Evolutionary conservation across 1,140 invertebrate species (phyloP).

Genomic region (Trachelipus rathkii): DNA sequence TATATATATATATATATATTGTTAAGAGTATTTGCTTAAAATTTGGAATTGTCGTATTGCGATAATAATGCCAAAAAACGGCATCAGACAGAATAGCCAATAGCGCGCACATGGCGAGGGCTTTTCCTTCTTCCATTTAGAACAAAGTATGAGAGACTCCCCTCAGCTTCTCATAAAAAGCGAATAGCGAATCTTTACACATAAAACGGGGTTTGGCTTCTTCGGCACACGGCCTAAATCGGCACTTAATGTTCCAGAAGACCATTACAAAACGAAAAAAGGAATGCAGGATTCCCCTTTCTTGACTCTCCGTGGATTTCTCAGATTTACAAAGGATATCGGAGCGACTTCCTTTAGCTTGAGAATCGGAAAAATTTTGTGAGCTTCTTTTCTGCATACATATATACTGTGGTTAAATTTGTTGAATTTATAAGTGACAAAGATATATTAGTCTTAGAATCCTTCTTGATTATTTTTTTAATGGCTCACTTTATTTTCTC

Average conservation of each 20-base stretch:
- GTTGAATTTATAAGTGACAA: too few species aligned
- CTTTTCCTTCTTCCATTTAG: background rate
- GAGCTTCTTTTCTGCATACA: too few species aligned
- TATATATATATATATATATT: too few species aligned
- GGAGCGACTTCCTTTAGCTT: too few species aligned
- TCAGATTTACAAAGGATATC: background rate
- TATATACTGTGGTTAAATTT: too few species aligned
- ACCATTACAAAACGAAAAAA: constrained; percentile 1
- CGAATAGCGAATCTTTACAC: background rate
- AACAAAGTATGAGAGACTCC: constrained; percentile 1
- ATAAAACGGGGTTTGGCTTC: background rate
- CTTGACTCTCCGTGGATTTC: constrained; percentile 1
- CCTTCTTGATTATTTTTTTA: too few species aligned
- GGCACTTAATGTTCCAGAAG: constrained; percentile 4
- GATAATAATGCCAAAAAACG: too few species aligned
- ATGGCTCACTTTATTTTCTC: too few species aligned
- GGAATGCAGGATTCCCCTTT: background rate
- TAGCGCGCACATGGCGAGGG: background rate
- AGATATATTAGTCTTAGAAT: too few species aligned
- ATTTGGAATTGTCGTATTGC: too few species aligned
- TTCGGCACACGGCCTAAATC: background rate
- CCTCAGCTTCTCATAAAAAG: background rate
- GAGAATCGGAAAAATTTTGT: too few species aligned
- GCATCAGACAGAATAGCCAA: background rate
- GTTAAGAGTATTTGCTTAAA: too few species aligned